Evolutionary conservation across 2,113 vertebrate species (phyloP).

Genomic region (Electrona antarctica): DNA sequence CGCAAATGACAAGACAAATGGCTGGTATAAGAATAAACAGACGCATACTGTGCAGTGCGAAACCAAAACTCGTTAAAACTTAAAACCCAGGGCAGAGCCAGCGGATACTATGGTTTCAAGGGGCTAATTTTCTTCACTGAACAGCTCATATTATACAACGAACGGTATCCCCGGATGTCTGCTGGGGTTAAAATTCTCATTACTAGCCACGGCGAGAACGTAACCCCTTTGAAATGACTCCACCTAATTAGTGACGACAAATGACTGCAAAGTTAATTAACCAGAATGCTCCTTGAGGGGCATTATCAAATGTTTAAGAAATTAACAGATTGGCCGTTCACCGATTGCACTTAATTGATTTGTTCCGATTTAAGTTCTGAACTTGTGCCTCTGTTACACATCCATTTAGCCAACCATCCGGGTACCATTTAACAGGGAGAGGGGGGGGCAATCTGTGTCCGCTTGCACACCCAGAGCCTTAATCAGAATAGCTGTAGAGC

Average conservation of each 20-base stretch:
- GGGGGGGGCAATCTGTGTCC: constrained; percentile 32
- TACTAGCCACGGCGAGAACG: constrained; percentile 64
- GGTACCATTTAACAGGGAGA: constrained; percentile 40
- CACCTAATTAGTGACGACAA: constrained; percentile 76
- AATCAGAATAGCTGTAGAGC: constrained; percentile 31
- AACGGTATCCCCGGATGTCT: constrained; percentile 53
- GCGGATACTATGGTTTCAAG: constrained; percentile 29
- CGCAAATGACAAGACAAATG: too few species aligned
- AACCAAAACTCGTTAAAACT: background rate
- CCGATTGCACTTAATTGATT: constrained; percentile 78
- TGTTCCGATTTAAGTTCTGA: constrained; percentile 70
- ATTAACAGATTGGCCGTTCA: constrained; percentile 74
- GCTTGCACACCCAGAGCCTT: constrained; percentile 41
- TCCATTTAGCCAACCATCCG: constrained; percentile 63
- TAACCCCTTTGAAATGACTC: constrained; percentile 76
- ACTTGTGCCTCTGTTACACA: constrained; percentile 39
- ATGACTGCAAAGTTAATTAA: constrained; percentile 76
- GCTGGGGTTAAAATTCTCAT: constrained; percentile 75
- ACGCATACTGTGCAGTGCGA: background rate
- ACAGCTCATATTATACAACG: constrained; percentile 42
- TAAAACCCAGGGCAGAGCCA: constrained; percentile 10
- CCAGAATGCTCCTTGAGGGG: constrained; percentile 70
- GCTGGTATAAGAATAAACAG: too few species aligned
- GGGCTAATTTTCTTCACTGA: constrained; percentile 4
- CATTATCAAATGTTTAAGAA: constrained; percentile 77